A percentile compares a stretch with the other conserved stretches of the same genome.
These are phyloP conservation scores for Eriosoma lanigerum DNA, from an alignment of 1,140 invertebrate species.

Conservation along the genomic window DNA sequence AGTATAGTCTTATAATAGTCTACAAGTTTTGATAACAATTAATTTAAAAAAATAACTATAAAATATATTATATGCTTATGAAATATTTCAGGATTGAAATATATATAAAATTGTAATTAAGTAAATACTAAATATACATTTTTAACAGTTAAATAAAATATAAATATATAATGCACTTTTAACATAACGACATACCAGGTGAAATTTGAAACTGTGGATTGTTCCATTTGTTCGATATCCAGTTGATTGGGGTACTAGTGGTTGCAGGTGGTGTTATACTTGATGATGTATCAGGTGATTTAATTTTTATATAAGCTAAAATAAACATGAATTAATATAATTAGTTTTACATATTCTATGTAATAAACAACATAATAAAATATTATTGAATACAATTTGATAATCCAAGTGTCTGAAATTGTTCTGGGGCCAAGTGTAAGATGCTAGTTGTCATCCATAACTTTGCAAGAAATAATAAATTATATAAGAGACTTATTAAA, in stretches of 20 bases:
- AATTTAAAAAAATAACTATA: no score
- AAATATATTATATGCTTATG: no score
- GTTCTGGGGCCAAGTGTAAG: slow-evolving; percentile 25
- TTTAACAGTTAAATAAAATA: no score
- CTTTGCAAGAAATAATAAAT: slow-evolving; percentile 24
- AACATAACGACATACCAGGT: background rate
- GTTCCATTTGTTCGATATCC: slow-evolving; percentile 29
- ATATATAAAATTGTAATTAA: no score
- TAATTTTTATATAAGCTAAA: slow-evolving; percentile 45
- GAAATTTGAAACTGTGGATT: slow-evolving; percentile 21
- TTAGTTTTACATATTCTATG: no score
- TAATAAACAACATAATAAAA: no score
- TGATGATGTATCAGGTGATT: slow-evolving; percentile 21
- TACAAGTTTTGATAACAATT: no score
- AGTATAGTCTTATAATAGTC: no score
- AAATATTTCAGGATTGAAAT: no score
- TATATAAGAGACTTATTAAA: slow-evolving; percentile 20
- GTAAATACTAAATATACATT: no score
- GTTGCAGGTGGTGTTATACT: slow-evolving; percentile 38
- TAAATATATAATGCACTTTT: background rate
- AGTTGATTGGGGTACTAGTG: slow-evolving; percentile 45
- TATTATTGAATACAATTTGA: slow-evolving; percentile 3
- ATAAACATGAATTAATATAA: background rate
- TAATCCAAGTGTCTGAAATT: slow-evolving; percentile 40
- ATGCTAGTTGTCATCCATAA: slow-evolving; percentile 34